Conservation (phyloP, 2,888 invertebrate species). For the Lordiphosa andalusiaca region DNA sequence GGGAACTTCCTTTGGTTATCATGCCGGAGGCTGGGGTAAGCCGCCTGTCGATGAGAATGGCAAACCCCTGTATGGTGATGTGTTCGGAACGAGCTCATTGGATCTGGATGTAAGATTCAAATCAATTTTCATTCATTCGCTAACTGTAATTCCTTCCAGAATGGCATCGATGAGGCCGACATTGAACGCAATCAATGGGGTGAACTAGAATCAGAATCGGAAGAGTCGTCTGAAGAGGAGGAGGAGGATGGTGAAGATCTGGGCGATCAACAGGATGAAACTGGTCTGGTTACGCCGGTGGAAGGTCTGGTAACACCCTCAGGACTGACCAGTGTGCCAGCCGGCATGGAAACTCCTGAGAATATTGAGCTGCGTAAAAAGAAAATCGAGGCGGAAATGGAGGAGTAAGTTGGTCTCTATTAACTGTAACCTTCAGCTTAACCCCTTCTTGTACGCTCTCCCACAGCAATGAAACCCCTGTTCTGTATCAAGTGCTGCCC, state of each 20-base stretch:
- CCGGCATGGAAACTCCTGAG: constrained; percentile 98
- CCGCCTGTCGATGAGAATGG: constrained; percentile 99
- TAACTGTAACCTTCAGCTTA: no score
- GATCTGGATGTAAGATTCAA: constrained; percentile 84
- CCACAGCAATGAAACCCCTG: constrained; percentile 92
- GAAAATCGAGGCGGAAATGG: constrained; percentile 97
- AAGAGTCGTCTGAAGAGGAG: constrained; percentile 84
- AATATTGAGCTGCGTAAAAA: constrained; percentile 98
- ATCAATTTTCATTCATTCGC: not conserved
- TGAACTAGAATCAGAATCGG: constrained; percentile 93
- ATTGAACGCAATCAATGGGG: constrained; percentile 98
- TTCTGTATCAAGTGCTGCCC: constrained; percentile 96
- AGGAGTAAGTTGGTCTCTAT: constrained; percentile 84
- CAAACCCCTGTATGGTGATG: constrained; percentile 98
- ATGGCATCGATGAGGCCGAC: constrained; percentile 89
- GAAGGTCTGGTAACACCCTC: constrained; percentile 97
- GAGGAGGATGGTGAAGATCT: constrained; percentile 84
- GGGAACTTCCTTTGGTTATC: constrained; percentile 98
- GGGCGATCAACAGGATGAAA: constrained; percentile 84
- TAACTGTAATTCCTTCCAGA: constrained; percentile 75
- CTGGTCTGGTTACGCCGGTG: constrained; percentile 94
- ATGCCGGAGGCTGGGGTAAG: constrained; percentile 99
- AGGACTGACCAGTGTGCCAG: constrained; percentile 93
- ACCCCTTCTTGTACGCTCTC: not conserved
- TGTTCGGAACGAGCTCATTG: constrained; percentile 92